These are phyloP conservation scores for Halichoerus grypus DNA, from an alignment of 2,113 vertebrate species.

Conservation along the genomic window DNA sequence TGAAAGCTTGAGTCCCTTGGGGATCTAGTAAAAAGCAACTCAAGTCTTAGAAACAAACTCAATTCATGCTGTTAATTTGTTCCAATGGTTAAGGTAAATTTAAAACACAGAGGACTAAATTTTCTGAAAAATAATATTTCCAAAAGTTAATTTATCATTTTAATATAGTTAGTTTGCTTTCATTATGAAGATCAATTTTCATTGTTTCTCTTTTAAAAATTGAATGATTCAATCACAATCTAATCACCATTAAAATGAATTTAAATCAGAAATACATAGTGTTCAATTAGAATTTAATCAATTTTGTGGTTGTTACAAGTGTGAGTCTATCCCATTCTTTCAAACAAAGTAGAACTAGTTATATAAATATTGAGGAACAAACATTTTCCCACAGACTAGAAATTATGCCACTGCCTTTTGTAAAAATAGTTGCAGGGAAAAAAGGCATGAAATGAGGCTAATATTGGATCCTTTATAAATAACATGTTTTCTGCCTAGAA, in stretches of 20 bases:
- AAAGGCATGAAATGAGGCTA: not conserved
- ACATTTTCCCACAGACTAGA: not conserved
- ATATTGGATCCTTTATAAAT: not conserved
- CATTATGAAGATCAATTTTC: not conserved
- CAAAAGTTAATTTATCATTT: conserved; percentile 20
- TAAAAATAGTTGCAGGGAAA: not conserved
- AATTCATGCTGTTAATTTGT: not conserved
- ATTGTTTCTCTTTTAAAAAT: not conserved
- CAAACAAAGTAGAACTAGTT: not conserved
- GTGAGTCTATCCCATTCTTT: not conserved
- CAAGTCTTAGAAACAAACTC: not conserved
- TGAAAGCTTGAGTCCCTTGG: not conserved
- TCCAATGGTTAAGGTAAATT: not conserved
- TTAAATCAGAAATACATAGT: not conserved
- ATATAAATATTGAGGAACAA: not conserved
- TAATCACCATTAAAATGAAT: conserved; percentile 7
- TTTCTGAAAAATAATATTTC: not conserved
- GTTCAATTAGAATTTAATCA: not conserved
- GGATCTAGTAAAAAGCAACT: not conserved
- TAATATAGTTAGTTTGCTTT: not conserved
- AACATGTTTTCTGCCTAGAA: not conserved
- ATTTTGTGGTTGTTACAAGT: not conserved
- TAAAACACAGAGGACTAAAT: not conserved
- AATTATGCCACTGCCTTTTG: not conserved
- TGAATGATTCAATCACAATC: conserved; percentile 2